A percentile compares a stretch with the other conserved stretches of the same genome.
Conservation (phyloP, 2,797 vertebrate species). For the Ambastaia sidthimunki region DNA sequence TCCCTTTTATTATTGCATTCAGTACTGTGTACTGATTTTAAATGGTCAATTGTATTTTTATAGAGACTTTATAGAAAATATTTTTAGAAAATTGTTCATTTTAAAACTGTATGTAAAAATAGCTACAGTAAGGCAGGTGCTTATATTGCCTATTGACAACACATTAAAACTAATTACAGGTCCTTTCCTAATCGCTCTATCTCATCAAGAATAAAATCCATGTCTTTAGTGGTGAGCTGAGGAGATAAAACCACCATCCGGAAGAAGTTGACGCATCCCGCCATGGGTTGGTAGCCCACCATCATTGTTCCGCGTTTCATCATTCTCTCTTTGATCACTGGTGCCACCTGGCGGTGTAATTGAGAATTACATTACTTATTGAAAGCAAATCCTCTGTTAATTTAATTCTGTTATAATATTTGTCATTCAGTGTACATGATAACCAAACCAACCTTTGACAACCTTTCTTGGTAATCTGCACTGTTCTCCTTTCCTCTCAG, state of each 20-base stretch:
- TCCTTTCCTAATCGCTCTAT: conserved; percentile 84
- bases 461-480: conserved; percentile 74
- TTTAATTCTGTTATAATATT: background rate
- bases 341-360: conserved; percentile 79
- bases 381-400: too few species aligned
- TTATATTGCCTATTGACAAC: background rate
- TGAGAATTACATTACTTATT: background rate
- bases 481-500: conserved; percentile 78
- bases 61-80: background rate
- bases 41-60: too few species aligned
- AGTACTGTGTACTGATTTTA: too few species aligned
- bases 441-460: conserved; percentile 79
- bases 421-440: background rate
- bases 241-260: conserved; percentile 83
- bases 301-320: conserved; percentile 87
- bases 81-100: background rate
- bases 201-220: conserved; percentile 88
- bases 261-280: conserved; percentile 86
- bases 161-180: conserved; percentile 68
- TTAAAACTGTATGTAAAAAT: background rate
- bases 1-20: too few species aligned
- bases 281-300: conserved; percentile 88
- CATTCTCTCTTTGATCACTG: conserved; percentile 87
- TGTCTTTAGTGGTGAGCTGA: conserved; percentile 72
- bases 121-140: background rate